Evolutionary conservation across 2,113 vertebrate species (phyloP), one percentile per base, ranked within the genome.

Genomic region (Sylvia atricapilla): DNA sequence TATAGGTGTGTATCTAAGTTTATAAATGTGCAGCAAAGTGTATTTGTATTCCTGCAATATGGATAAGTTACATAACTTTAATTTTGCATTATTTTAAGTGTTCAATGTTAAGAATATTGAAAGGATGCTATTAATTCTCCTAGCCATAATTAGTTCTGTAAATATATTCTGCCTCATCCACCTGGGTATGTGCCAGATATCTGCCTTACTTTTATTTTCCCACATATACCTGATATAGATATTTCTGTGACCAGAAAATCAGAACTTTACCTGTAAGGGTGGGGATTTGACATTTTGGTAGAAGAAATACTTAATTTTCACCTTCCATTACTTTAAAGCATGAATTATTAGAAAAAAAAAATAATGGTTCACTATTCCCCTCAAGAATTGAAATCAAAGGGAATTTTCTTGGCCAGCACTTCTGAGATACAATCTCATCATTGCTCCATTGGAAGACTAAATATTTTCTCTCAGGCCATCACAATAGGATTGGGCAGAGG

Each of bases 381-480:
- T 69, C 43, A 83, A 83, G 63, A 91, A 62, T 11, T 80, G 50
- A 95, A 96, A 90, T 86, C 10, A 85, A 88, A 95, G 33, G 9
- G 55, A 83, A 74, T 81, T 88, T 93, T 88, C 70, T 77, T 93
- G 47, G 24, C n/a, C 39, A 47, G 59, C 24, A 77, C 17, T 88
- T 90, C 53, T 80, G 41, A 87, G 68, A 70, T 52, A 70, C 30
- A 87, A 41, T 74, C 27, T 90, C 47, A 84, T 83, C 67, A 63
- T 10, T 72, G 62, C 56, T 89, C 33, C 47, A 53, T 9, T 91
- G 67, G 72, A 95, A 95, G 28, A 24, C 55, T 74, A 80, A 92
- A 78, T 23, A 75, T 90, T 90, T 94, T 73, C 47, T 94, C 47
- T 41, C 27, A 85, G 78, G 37, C 49, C 47, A 68, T 89, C 46